Conservation (phyloP, 53 echinoderm and acorn worm species). For the Temnopleurus reevesii region DNA sequence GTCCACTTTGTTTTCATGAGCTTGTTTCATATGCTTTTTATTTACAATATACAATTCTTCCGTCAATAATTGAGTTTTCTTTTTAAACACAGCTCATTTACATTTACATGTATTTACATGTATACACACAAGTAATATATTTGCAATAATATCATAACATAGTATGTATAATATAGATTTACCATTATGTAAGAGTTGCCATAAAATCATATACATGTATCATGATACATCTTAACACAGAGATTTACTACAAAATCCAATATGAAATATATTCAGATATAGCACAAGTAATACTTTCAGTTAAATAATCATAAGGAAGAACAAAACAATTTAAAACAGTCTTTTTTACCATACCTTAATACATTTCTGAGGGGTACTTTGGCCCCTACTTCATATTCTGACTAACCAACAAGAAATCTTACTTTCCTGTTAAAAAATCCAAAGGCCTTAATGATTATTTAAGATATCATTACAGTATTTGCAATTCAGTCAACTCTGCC, state of each 20-base stretch:
- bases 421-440: too few relatives aligned
- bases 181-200: slow-evolving; percentile 4
- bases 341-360: too few relatives aligned
- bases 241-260: not conserved
- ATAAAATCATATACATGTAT: not conserved
- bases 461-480: too few relatives aligned
- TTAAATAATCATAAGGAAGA: slow-evolving; percentile 16
- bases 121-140: slow-evolving; percentile 13
- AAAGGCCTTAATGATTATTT: too few relatives aligned
- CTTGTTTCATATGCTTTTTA: slow-evolving; percentile 17
- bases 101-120: not conserved
- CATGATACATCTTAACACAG: not conserved
- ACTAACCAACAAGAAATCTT: too few relatives aligned
- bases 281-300: slow-evolving; percentile 44
- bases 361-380: too few relatives aligned
- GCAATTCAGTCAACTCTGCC: too few relatives aligned
- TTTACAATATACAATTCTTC: slow-evolving; percentile 25
- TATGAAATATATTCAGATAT: not conserved
- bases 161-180: not conserved
- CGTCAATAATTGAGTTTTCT: slow-evolving; percentile 10
- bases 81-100: not conserved
- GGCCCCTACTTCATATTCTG: too few relatives aligned
- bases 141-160: not conserved
- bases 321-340: not conserved
- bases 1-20: too few relatives aligned